These are phyloP conservation scores for Epiperipatus broadwayi DNA, from an alignment of 2,888 invertebrate genomes.

Conservation along the genomic window DNA sequence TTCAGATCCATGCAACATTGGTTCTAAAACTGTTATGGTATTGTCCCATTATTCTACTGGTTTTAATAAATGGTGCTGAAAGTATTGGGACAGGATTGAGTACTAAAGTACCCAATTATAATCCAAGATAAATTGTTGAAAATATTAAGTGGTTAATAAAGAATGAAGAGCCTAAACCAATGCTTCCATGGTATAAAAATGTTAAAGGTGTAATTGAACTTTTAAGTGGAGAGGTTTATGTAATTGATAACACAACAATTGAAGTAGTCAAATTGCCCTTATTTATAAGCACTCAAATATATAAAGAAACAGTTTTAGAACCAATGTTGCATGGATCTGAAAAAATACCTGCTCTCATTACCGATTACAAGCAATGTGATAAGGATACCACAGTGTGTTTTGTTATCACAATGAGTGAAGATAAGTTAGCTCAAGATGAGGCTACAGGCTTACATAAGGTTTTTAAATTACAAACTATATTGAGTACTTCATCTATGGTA, in stretches of 20 bases:
- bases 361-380: slow-evolving; percentile 67
- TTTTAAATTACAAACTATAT: slow-evolving; percentile 68
- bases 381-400: slow-evolving; percentile 87
- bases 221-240: slow-evolving; percentile 69
- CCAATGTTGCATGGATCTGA: slow-evolving; percentile 60
- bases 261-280: slow-evolving; percentile 93
- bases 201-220: slow-evolving; percentile 46
- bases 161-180: slow-evolving; percentile 51
- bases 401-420: slow-evolving; percentile 52
- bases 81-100: slow-evolving; percentile 99
- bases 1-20: slow-evolving; percentile 58
- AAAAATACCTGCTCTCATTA: slow-evolving; percentile 33
- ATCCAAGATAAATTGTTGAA: slow-evolving; percentile 67
- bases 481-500: slow-evolving; percentile 65
- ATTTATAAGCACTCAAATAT: slow-evolving; percentile 81
- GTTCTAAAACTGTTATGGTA: slow-evolving; percentile 74
- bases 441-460: slow-evolving; percentile 87
- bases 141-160: slow-evolving; percentile 58
- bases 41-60: slow-evolving; percentile 84
- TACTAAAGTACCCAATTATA: slow-evolving; percentile 88
- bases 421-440: slow-evolving; percentile 57
- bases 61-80: slow-evolving; percentile 88
- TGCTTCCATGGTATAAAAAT: slow-evolving; percentile 79
- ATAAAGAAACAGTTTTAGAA: slow-evolving; percentile 84
- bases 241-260: slow-evolving; percentile 54